Percentiles rank a stretch among this genome's conserved stretches.
phyloP scores from a whole-genome alignment of 2,113 vertebrate species.

The Hydropotes inermis region DNA sequence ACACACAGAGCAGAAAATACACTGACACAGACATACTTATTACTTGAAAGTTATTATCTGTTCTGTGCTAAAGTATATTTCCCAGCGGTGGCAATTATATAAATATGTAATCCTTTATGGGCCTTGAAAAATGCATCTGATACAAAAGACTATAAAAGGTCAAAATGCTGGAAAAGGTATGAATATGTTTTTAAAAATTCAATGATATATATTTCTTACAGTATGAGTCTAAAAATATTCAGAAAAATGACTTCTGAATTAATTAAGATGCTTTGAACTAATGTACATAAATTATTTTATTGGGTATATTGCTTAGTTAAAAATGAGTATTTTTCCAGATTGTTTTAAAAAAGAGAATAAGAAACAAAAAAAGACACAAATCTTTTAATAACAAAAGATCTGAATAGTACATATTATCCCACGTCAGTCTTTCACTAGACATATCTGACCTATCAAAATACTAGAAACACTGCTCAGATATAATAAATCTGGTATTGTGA shows the following conservation, averaged over 20 bases:
- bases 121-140: slow-evolving; percentile 47
- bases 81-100: slow-evolving; percentile 64
- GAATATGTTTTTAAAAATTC: slow-evolving; percentile 34
- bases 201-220: slow-evolving; percentile 4
- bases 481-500: slow-evolving; percentile 63
- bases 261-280: slow-evolving; percentile 47
- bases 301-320: slow-evolving; percentile 16
- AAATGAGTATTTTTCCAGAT: neutral
- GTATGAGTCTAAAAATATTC: slow-evolving; percentile 34
- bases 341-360: neutral
- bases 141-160: slow-evolving; percentile 45
- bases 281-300: slow-evolving; percentile 45
- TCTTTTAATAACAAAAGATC: slow-evolving; percentile 55
- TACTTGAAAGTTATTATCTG: slow-evolving; percentile 72
- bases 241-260: slow-evolving; percentile 53
- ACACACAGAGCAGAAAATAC: slow-evolving; percentile 65
- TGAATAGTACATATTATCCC: slow-evolving; percentile 37
- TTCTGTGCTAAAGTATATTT: slow-evolving; percentile 68
- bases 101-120: slow-evolving; percentile 54
- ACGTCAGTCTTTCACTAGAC: slow-evolving; percentile 46
- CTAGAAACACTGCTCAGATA: slow-evolving; percentile 25
- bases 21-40: slow-evolving; percentile 55
- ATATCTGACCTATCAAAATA: slow-evolving; percentile 45
- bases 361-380: neutral
- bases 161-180: slow-evolving; percentile 13